Conservation (phyloP, 2,888 invertebrate species). For the Neoaliturus tenellus region DNA sequence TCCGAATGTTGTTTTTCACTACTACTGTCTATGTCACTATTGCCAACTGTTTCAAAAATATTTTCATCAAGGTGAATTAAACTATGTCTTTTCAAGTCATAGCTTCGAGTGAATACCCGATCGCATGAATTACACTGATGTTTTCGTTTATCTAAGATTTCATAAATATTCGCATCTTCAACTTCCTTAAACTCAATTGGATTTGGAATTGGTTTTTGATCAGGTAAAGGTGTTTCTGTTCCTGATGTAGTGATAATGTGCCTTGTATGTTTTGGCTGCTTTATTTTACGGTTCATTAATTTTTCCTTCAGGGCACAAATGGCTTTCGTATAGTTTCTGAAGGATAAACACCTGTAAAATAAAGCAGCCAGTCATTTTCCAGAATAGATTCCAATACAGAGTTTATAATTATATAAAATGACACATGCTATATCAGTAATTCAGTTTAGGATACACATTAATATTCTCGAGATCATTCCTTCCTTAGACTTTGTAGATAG, state of each 20-base stretch:
- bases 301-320: conserved; percentile 36
- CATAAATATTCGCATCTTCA: background rate
- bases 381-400: no score
- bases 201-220: background rate
- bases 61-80: conserved; percentile 4
- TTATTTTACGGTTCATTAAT: conserved; percentile 5
- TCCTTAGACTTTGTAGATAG: no score
- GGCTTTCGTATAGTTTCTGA: conserved; percentile 44
- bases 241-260: background rate
- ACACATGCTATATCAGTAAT: no score
- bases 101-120: background rate
- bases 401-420: no score
- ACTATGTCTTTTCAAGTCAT: conserved; percentile 29
- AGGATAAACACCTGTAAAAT: conserved; percentile 54
- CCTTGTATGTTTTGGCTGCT: background rate
- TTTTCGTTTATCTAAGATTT: background rate
- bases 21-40: background rate
- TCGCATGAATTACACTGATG: conserved; percentile 7
- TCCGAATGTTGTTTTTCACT: background rate
- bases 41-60: background rate
- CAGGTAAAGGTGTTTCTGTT: background rate
- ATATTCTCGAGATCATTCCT: no score
- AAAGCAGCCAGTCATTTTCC: conserved; percentile 50
- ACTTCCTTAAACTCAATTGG: background rate
- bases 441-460: no score